Base-by-base conservation (phyloP, 1,140 invertebrate genomes). In the Sycobia sp. region DNA sequence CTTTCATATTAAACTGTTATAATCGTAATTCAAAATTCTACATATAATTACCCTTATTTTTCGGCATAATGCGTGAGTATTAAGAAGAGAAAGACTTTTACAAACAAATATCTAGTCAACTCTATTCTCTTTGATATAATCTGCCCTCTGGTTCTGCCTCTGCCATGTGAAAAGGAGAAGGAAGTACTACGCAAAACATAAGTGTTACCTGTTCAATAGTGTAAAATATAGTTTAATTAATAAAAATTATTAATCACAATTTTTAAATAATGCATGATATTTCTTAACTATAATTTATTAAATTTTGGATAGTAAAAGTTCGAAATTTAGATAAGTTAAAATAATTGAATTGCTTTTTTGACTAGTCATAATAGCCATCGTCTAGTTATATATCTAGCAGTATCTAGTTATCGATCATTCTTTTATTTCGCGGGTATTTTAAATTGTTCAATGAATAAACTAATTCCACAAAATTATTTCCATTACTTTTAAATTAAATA, bases 31-130 rank as follows among this genome's bases (percentile, higher is more conserved):
- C 11, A 7, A 32, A 32, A 7, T 32, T 32, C 11, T 39, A 49
- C 47, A 38, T 14, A 3, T 25, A 68, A 67, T 69, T 66, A 81
- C 79, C 89, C 79, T 89, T 89, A 84, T 89, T 89, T 80, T 90
- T 90, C 79, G 88, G 88, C 88, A 90, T 90, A 72, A 74, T 85
- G 62, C 23, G 46, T 5, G 13, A 7, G 23, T 62, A 46, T 44
- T 62, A 54, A 23, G 23, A 62, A 62, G 11, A 32, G 29, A n/a
- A n/a, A 61, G 11, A 3, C 39, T 62, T 57, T 25, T 23, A 39
- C 60, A 27, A 62, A 56, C 60, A 62, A 51, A 55, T 62, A 51
- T 62, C 34, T 62, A 23, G 47, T 49, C 32, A 56, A 18, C 34
- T 39, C 34, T 22, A 38, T 27, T 3, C 44, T 39, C 50, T 62